Evolutionary conservation across 23 tunicate species (phyloP), one percentile per base, ranked within the genome.

Genomic region (Styela plicata): DNA sequence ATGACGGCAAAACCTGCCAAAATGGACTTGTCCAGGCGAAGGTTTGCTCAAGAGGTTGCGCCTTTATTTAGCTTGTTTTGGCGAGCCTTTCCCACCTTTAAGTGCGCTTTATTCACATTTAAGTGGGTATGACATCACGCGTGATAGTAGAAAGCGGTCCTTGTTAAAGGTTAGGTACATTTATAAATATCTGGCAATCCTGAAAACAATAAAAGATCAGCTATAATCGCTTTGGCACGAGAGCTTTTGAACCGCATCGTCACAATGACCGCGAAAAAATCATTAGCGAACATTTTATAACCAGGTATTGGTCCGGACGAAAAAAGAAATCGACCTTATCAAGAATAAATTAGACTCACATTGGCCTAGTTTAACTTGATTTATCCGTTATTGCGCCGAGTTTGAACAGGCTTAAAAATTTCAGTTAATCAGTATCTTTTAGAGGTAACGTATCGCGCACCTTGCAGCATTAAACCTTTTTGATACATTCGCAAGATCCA

Each of bases 51-150:
- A 44, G 57, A 44, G 57, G 57, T 44, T 44, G 7, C 57, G 57
- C 57, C 57, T 44, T 44, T 44, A 44, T 44, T 44, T 44, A 44
- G 57, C 7, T 44, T 44, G 57, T 44, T 44, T 44, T 44, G 57
- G 57, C 57, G 57, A 44, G 57, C 57, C 57, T 44, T 44, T 44
- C 57, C 57, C 57, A 44, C 57, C 57, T 44, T 44, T 13, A 13
- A 44, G 57, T 44, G 57, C 77, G 37, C 77, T 34, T 71, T 28
- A 28, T 71, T 34, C 77, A 71, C 23, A 71, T 71, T 71, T 34
- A 71, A 71, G 77, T 30, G 77, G 77, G 34, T 71, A 71, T 71
- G 77, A 71, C 77, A 71, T 71, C 77, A 71, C 77, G 57, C 57
- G 57, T 44, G 57, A 44, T 44, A 5, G 57, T 44, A 44, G 57